Base-by-base conservation (phyloP, 2,888 invertebrate species). In the Ephialtes manifestator region DNA sequence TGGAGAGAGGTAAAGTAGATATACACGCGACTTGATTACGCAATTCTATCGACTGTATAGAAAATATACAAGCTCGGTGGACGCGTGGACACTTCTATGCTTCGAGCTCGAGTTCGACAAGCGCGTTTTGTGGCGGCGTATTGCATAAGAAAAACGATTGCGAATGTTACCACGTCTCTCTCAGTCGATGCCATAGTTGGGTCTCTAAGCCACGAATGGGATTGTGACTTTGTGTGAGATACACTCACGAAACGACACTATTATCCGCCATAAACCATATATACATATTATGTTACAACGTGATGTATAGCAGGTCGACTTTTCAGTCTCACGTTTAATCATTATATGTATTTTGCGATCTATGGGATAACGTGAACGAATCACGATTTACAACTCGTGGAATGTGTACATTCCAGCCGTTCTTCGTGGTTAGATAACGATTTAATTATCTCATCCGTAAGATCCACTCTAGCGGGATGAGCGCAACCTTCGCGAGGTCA, bases 131-230 rank as follows among this genome's bases (percentile, higher is more conserved):
- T 55, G 67, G 84, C 74, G 76, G 63, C 48, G 35, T 4, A 83
- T 85, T 85, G 85, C 85, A 83, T 85, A 85, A 85, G 79, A 85
- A 85, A 83, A 74, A 39, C 39, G 85, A 82, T 85, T 85, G 85
- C 85, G 83, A 83, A 83, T 80, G 83, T 83, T 83, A 83, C 71
- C 79, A 75, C 79, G 81, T 81, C 81, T 76, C 28, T 70, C 43
- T 71, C 48, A 28, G 58, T 63, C 70, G 63, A 76, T 39, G 63
- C 83, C 83, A 76, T 79, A 83, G 83, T 83, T 83, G 83, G 83
- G 74, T 39, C 75, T 79, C 83, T 75, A 55, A 48, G n/a, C 15
- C 15, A 48, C 79, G 75, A 60, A 74, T 77, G 48, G 68, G 75
- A 79, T 80, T 83, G 79, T 74, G 74, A 79, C 74, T 77, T 20